Evolutionary conservation across 2,888 invertebrate genomes (phyloP), one percentile per base, ranked within the genome.

Genomic region (Bembecia ichneumoniformis): DNA sequence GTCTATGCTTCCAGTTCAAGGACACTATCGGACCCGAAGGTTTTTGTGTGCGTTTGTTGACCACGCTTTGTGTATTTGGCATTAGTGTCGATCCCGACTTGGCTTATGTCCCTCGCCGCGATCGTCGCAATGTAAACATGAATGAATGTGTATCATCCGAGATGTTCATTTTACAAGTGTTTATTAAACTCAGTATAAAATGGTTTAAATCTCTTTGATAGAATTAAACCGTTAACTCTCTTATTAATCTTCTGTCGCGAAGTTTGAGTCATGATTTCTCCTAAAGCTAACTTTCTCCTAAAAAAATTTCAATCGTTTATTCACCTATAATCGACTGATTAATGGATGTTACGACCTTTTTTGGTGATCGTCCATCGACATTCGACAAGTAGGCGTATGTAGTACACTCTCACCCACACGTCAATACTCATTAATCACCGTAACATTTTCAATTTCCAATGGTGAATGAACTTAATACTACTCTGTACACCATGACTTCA

Each of bases 1-100:
- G 60, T 59, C 57, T 57, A 61, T 66, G 58, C 62, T 71, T 69
- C 68, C 63, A 68, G 64, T 66, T 63, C 64, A 71, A 66, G 65
- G 64, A 68, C 63, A 63, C 62, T 72, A 65, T 67, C 61, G 58
- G 59, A 64, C 63, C 61, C 62, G 63, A 55, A 61, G 65, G 65
- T 64, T 71, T 64, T 66, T 63, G 60, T 66, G 68, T 71, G 68
- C 69, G 71, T 74, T 75, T 73, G 70, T 79, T 77, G 75, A 76
- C 70, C 70, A 74, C 70, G 65, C 66, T 68, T 63, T 72, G 68
- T 81, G 80, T 84, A 84, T 76, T 77, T 82, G 83, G 78, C 78
- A 81, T 75, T 77, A 69, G 71, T 73, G 74, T 71, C 68, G 71
- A 67, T 80, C 73, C 74, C 71, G 73, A 79, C 77, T 78, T 76